Base-by-base conservation (phyloP, 2,888 invertebrate genomes). In the Sinotaia quadrata region DNA sequence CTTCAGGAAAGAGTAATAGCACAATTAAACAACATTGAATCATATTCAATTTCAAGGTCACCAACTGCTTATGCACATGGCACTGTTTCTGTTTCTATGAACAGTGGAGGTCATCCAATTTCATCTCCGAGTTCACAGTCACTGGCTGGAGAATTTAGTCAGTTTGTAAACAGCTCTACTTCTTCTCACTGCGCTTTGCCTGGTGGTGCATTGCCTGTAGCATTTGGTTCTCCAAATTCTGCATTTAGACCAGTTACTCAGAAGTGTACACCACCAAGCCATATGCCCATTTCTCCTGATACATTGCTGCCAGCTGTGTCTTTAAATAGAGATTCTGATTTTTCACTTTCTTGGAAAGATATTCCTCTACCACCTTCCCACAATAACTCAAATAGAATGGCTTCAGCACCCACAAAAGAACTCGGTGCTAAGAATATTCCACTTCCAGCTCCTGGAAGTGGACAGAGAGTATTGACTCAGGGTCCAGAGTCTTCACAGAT, bases 201-300 rank as follows among this genome's bases (percentile, higher is more conserved):
- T 4, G 18, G 27, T 54, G 5, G 54, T 24, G 8, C 21, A 5
- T 18, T 24, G 27, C 54, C 54, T 54, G 27, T 54, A 29, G 5
- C 8, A 4, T 54, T 74, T 34, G 71, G 71, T 18, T 74, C 73
- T 5, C 58, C 73, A 4, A 37, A 49, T n/a, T 74, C 74, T 34
- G 74, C 74, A n/a, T 74, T 74, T 41, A 60, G 69, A 21, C 74
- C 74, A 18, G 74, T 74, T 27, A 52, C 52, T 51, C 27, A 47
- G 24, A 24, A 24, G 18, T 18, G n/a, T 8, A 24, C 47, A 47
- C 8, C 47, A 12, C 24, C 47, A 47, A 47, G 18, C 47, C n/a
- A 24, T 18, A 8, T 18, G n/a, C 54, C 52, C 21, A 47, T 49
- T 29, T 41, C 62, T 7, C 44, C 67, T 41, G 33, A 27, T 37